Base-by-base conservation (phyloP, 2,888 invertebrate species). In the Metopia argyrocephala region DNA sequence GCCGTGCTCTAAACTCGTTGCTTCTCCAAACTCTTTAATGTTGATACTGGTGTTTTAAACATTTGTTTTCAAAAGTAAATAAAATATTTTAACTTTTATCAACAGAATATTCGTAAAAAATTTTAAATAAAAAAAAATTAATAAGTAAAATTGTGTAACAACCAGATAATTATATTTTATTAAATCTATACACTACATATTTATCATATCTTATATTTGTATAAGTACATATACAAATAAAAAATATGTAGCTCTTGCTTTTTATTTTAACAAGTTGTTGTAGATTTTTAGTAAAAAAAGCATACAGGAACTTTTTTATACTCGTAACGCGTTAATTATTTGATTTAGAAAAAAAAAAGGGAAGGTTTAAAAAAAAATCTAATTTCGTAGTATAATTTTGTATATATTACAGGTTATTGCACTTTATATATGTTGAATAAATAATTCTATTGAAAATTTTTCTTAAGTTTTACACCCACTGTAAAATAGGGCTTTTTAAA, bases 261-360 rank as follows among this genome's bases (percentile, higher is more conserved):
- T n/a, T n/a, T n/a, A n/a, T n/a, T n/a, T 74, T 57, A 64, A 65
- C 18, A 45, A 48, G 21, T 70, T 59, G 69, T 28, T 68, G 54
- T 46, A 45, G 62, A 38, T 31, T 57, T 50, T 59, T 38, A 57
- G 31, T 21, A 48, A 48, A 48, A n/a, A 31, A 31, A 48, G 46
- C 27, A 4, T 54, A 9, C 38, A 12, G 9, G 21, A 1, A 71
- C n/a, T 25, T 20, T 71, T 52, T 71, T 2, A 45, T 46, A 48
- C 21, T 23, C 46, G 31, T 25, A 5, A 28, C 54, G 27, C 62
- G 52, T 31, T 68, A 46, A 46, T 54, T 46, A 65, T 64, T 46
- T 59, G 15, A 3, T 12, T 38, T 12, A 38, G 38, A 15, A 38
- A 38, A 15, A 38, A 38, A 38, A 38, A 38, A 38, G 38, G 9